A percentile compares a stretch with the other conserved stretches of the same genome.
These are phyloP conservation scores for Acomys russatus DNA, from an alignment of 2,797 vertebrate species.

Conservation along the genomic window DNA sequence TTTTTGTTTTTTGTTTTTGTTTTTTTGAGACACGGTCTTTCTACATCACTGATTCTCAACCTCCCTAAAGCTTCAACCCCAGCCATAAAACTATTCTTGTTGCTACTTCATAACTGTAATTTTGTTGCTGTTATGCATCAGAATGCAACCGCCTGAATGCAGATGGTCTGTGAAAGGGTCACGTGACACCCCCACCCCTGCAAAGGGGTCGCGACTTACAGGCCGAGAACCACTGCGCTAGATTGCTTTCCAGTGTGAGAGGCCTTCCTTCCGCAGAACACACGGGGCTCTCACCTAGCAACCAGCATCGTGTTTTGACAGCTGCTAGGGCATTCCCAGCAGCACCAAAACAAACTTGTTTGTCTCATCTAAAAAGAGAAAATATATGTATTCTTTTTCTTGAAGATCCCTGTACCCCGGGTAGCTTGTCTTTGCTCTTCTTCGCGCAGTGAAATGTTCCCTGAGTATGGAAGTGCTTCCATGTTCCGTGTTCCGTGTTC, in stretches of 20 bases:
- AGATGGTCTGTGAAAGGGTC: too few relatives aligned
- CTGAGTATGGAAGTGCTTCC: background rate
- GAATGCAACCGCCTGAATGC: background rate
- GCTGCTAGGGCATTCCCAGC: background rate
- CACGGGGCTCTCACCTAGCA: background rate
- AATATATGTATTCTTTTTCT: background rate
- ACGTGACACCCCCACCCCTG: background rate
- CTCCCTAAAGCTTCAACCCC: background rate
- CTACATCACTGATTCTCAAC: background rate
- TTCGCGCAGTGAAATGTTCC: background rate
- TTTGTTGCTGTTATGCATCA: background rate
- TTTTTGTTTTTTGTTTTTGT: background rate
- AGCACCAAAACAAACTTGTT: background rate
- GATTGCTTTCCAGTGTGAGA: background rate
- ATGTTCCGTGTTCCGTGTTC: background rate
- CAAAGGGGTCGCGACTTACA: background rate
- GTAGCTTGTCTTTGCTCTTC: background rate
- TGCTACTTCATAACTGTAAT: background rate
- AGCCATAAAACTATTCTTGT: background rate
- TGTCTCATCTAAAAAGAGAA: conserved; percentile 1
- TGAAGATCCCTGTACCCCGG: background rate
- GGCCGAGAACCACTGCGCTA: background rate
- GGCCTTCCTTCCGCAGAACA: accelerated
- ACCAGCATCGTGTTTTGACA: background rate
- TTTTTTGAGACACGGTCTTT: background rate